Percentiles rank a stretch among this genome's conserved stretches.
Evolutionary conservation across 2,797 vertebrate species (phyloP).

Genomic region (Molossus alvarezi): DNA sequence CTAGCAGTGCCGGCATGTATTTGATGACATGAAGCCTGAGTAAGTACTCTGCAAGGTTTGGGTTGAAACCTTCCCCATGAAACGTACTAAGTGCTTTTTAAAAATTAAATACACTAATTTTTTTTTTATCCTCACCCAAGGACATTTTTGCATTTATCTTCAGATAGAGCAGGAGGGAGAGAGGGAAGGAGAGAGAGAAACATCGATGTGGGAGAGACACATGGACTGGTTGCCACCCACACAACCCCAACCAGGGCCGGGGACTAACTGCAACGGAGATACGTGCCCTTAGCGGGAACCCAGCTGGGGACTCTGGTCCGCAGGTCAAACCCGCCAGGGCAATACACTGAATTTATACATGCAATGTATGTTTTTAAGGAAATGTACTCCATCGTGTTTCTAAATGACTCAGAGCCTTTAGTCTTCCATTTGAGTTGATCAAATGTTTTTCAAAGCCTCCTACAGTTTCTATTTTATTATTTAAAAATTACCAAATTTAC

Average conservation of each 20-base stretch:
- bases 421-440: not conserved
- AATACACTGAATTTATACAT: not conserved
- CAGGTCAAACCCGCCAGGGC: too few species aligned
- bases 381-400: not conserved
- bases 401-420: not conserved
- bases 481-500: constrained; percentile 24
- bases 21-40: not conserved
- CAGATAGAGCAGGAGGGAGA: too few species aligned
- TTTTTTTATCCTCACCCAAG: too few species aligned
- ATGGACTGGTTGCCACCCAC: too few species aligned
- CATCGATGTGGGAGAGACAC: too few species aligned
- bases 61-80: not conserved
- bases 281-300: too few species aligned
- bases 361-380: not conserved
- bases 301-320: too few species aligned
- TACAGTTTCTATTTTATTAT: constrained; percentile 33
- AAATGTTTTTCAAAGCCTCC: not conserved
- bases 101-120: constrained; percentile 2
- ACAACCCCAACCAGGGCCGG: too few species aligned
- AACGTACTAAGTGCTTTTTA: not conserved
- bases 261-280: too few species aligned
- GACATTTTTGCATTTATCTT: too few species aligned
- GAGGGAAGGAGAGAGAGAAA: too few species aligned
- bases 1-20: not conserved
- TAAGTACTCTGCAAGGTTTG: not conserved